Conservation (phyloP, 1,140 invertebrate genomes). For the Drepana arcuata region DNA sequence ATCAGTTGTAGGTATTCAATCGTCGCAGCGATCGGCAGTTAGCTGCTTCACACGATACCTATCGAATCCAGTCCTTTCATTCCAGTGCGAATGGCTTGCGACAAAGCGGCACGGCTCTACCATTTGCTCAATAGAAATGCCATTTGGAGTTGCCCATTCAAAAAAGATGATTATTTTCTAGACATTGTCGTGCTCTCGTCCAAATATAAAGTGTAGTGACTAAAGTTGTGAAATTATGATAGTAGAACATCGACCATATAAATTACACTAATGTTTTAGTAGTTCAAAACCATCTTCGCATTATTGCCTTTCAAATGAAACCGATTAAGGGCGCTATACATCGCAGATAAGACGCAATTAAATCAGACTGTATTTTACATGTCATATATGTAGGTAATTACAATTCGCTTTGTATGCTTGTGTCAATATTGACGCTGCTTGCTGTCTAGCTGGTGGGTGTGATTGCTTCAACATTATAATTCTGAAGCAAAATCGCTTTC, state of each 20-base stretch:
- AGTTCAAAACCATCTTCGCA: too few species aligned
- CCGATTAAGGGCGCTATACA: too few species aligned
- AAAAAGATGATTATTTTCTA: slow-evolving; percentile 29
- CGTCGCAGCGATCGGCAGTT: slow-evolving; percentile 32
- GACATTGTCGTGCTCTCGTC: too few species aligned
- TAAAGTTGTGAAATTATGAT: too few species aligned
- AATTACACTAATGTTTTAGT: too few species aligned
- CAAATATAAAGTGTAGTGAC: too few species aligned
- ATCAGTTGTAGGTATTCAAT: slow-evolving; percentile 29
- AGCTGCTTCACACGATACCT: slow-evolving; percentile 35
- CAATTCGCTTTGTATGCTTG: slow-evolving; percentile 17
- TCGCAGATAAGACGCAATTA: slow-evolving; percentile 16
- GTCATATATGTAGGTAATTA: slow-evolving; percentile 17
- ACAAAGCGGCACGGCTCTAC: slow-evolving; percentile 39
- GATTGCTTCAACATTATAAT: slow-evolving; percentile 18
- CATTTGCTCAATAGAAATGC: slow-evolving; percentile 43
- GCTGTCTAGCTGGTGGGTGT: slow-evolving; percentile 7
- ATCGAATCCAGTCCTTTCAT: slow-evolving; percentile 41
- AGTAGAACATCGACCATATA: too few species aligned
- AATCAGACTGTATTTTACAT: slow-evolving; percentile 5
- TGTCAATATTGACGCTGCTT: slow-evolving; percentile 28
- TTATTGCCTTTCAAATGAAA: too few species aligned
- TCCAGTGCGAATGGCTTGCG: slow-evolving; percentile 28
- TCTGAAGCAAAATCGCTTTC: slow-evolving; percentile 14
- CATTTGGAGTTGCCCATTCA: slow-evolving; percentile 37